Evolutionary conservation across 2,888 invertebrate genomes (phyloP), one percentile per base, ranked within the genome.

Genomic region (Lasioglossum figueresi): DNA sequence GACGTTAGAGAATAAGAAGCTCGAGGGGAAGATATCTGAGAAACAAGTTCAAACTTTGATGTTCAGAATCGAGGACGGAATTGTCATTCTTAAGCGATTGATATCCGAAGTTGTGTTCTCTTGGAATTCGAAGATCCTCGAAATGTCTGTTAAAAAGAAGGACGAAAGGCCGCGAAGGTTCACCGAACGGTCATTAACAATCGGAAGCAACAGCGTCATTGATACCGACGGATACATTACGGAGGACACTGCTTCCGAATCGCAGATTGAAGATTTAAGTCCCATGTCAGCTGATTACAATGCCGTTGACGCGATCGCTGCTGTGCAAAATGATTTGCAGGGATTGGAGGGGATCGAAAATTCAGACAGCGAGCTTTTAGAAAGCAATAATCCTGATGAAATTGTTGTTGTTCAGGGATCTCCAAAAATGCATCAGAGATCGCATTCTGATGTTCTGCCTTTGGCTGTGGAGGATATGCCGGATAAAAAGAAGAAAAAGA

Each of bases 61-160:
- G 92, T 94, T 89, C 85, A 93, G 93, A n/a, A 93, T 94, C 16
- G 96, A 96, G 79, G 97, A 97, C 93, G 95, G 96, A 0, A 95
- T 97, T 43, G 96, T 96, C 12, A 96, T 96, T 91, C 95, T 97
- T 31, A 97, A 97, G 92, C 96, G 96, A 66, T 94, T 96, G 14
- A 96, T 98, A 70, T 96, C 97, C 1, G 97, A 98, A 91, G 96
- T 97, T 31, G 97, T 97, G 19, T 96, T 96, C 40, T 95, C 95
- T n/a, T 98, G 98, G 98, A 97, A 97, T 89, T 93, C 95, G 3
- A 95, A 96, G 72, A 93, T 97, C 27, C 93, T 95, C 1, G 96
- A 96, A 76, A 91, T 92, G 4, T 88, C 92, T 0, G 89, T 89
- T 3, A 93, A 92, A 45, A 94, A 93, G 80, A 95, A 93, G 59